A percentile compares a stretch with the other conserved stretches of the same genome.
These are phyloP conservation scores for Oreochromis niloticus DNA, from an alignment of 2,113 vertebrate genomes.

Conservation along the genomic window DNA sequence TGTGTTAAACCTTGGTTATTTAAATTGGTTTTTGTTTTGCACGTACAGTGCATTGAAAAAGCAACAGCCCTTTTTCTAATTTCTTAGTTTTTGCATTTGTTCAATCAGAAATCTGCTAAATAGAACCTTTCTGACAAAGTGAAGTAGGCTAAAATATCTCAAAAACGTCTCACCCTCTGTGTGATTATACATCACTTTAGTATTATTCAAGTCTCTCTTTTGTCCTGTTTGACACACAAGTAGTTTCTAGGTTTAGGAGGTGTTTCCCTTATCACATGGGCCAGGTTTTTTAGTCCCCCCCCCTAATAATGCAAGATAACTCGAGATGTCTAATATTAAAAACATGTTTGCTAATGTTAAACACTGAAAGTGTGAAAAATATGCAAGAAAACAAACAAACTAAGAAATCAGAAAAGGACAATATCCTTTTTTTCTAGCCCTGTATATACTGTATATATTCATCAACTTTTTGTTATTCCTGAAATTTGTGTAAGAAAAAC, in stretches of 20 bases:
- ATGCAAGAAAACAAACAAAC: neutral
- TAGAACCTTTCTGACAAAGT: neutral
- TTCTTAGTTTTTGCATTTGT: neutral
- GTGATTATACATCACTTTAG: neutral
- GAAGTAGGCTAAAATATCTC: neutral
- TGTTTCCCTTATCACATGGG: neutral
- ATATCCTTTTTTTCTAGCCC: neutral
- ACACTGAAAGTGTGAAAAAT: neutral
- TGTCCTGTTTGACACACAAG: neutral
- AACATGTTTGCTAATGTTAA: neutral
- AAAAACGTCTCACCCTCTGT: neutral
- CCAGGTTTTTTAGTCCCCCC: no score
- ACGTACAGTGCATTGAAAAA: neutral
- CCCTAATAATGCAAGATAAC: neutral
- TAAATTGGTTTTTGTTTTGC: neutral
- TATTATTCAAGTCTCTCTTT: neutral
- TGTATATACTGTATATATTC: neutral
- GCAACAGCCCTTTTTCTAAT: neutral
- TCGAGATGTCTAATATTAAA: neutral
- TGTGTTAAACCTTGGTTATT: neutral
- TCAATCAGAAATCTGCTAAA: neutral
- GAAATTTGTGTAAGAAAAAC: neutral
- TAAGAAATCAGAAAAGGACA: neutral
- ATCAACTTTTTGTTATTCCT: neutral
- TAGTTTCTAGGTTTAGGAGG: neutral